Conservation (phyloP, 2,888 invertebrate species). For the Pseudoips prasinana region DNA sequence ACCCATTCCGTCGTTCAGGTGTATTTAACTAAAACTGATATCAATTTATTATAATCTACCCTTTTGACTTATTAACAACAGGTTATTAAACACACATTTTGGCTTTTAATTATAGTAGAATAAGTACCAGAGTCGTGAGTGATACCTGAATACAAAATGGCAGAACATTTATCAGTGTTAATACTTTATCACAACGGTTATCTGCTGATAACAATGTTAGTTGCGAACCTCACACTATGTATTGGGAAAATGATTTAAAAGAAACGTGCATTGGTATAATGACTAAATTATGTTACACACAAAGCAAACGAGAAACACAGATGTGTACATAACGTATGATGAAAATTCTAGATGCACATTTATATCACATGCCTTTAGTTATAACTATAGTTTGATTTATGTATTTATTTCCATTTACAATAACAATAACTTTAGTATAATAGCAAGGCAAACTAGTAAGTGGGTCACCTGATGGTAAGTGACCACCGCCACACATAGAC, state of each 20-base stretch:
- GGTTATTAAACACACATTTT: constrained; percentile 1
- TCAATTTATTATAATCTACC: constrained; percentile 15
- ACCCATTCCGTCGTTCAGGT: constrained; percentile 56
- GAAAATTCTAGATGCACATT: no score
- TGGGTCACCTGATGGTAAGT: no score
- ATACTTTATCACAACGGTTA: constrained; percentile 42
- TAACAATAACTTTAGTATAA: no score
- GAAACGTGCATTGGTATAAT: no score
- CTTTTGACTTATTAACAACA: constrained; percentile 1
- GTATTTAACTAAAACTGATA: constrained; percentile 51
- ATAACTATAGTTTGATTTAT: no score
- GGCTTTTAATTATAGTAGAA: constrained; percentile 21
- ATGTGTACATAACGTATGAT: no score
- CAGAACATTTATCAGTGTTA: constrained; percentile 34
- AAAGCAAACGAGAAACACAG: no score
- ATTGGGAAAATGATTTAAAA: constrained; percentile 13
- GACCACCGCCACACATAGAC: no score
- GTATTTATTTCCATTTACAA: no score
- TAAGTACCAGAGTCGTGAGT: constrained; percentile 27
- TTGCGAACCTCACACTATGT: constrained; percentile 11
- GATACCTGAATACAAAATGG: constrained; percentile 31
- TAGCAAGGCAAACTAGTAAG: no score
- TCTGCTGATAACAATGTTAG: constrained; percentile 44
- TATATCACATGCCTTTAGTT: no score
- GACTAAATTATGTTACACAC: no score